Evolutionary conservation across 2,113 vertebrate species (phyloP).

Genomic region (Corythornis vintsioides): DNA sequence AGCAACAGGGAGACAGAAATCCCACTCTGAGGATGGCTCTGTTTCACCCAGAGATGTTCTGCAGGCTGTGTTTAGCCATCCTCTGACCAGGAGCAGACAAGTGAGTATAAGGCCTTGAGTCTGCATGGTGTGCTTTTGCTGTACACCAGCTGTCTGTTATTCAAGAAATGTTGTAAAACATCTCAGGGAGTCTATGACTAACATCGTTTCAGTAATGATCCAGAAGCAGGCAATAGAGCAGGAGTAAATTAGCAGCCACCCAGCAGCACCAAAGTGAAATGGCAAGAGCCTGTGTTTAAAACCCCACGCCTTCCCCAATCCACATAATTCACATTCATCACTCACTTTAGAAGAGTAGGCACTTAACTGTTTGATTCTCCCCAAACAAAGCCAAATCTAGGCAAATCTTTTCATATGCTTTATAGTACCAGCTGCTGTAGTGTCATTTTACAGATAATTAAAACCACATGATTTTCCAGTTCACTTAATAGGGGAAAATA

Average conservation of each 20-base stretch:
- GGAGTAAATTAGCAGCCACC: conserved; percentile 48
- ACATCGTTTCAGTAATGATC: conserved; percentile 21
- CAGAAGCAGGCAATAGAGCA: conserved; percentile 39
- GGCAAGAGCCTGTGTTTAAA: conserved; percentile 43
- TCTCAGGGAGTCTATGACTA: conserved; percentile 48
- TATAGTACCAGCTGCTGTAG: conserved; percentile 3
- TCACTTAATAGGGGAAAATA: background rate
- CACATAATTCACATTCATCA: conserved; percentile 7
- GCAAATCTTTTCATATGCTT: conserved; percentile 11
- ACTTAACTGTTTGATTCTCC: conserved; percentile 14
- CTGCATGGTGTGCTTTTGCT: background rate
- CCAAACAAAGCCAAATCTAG: conserved; percentile 8
- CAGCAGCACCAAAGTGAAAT: background rate
- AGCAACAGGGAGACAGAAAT: background rate
- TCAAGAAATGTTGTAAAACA: conserved; percentile 49
- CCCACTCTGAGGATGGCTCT: background rate
- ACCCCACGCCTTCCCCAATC: background rate
- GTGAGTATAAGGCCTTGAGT: background rate
- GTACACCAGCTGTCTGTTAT: conserved; percentile 12
- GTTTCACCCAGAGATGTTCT: background rate
- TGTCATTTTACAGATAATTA: conserved; percentile 34
- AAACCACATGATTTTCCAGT: conserved; percentile 36
- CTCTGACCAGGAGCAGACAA: background rate
- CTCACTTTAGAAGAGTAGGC: background rate
- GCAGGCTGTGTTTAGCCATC: background rate